A percentile compares a stretch with the other conserved stretches of the same genome.
Evolutionary conservation across 1,140 invertebrate species (phyloP).

Genomic region (Idris sp.): DNA sequence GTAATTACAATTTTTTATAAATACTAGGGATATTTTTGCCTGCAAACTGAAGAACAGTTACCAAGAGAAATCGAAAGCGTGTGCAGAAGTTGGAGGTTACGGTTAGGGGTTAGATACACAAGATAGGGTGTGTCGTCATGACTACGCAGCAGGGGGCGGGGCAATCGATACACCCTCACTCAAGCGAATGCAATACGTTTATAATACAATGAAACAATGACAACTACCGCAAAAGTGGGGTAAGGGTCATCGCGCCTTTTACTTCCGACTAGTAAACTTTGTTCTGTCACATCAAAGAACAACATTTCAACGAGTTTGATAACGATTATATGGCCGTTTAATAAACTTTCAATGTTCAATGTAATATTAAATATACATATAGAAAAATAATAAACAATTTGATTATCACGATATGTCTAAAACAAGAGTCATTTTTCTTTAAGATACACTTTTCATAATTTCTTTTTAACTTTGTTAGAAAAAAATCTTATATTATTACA

Average conservation of each 20-base stretch:
- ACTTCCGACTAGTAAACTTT: slow-evolving; percentile 65
- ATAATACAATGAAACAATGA: slow-evolving; percentile 76
- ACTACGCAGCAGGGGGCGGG: slow-evolving; percentile 77
- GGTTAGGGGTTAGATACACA: slow-evolving; percentile 74
- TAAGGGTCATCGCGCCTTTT: slow-evolving; percentile 69
- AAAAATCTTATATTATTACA: too few species aligned
- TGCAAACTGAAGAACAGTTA: slow-evolving; percentile 25
- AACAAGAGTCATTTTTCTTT: too few species aligned
- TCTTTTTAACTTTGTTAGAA: too few species aligned
- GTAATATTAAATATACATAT: too few species aligned
- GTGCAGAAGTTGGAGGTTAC: slow-evolving; percentile 72
- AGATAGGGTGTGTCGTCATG: slow-evolving; percentile 78
- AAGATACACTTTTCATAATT: too few species aligned
- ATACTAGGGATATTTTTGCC: slow-evolving; percentile 34
- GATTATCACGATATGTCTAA: too few species aligned
- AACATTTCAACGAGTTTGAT: slow-evolving; percentile 31
- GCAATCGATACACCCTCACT: slow-evolving; percentile 78
- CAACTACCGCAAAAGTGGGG: slow-evolving; percentile 64
- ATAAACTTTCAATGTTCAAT: background rate
- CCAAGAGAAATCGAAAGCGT: slow-evolving; percentile 59
- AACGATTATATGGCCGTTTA: slow-evolving; percentile 32
- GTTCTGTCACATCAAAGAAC: slow-evolving; percentile 52
- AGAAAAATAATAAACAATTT: too few species aligned
- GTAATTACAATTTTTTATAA: background rate
- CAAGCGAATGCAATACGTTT: slow-evolving; percentile 74